Conservation (phyloP, 30 jellyfish, hydroid and myxozoan genomes). For the Rhopilema esculentum region DNA sequence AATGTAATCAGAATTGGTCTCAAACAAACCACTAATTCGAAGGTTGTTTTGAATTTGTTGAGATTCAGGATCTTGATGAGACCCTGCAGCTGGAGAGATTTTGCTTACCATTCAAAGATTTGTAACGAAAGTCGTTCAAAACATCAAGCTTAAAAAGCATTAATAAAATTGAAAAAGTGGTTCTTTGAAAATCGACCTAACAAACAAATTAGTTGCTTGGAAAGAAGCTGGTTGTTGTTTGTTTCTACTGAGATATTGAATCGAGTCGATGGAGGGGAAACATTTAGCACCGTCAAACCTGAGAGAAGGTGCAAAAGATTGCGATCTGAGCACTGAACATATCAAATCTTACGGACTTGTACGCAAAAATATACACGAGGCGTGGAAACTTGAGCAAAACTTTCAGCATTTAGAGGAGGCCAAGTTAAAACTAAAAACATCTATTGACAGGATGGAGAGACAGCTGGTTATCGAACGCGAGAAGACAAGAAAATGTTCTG, state of each 20-base stretch:
- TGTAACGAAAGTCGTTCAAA: background rate
- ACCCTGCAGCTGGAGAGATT: background rate
- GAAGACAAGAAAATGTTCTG: constrained; percentile 31
- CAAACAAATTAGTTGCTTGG: background rate
- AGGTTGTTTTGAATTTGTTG: too few species aligned
- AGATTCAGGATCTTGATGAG: background rate
- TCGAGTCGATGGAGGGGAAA: constrained; percentile 34
- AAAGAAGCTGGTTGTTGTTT: background rate
- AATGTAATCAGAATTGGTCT: too few species aligned
- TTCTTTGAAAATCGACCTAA: background rate
- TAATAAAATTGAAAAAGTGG: background rate
- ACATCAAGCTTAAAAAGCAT: background rate
- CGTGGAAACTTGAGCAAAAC: constrained; percentile 49
- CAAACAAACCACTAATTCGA: too few species aligned
- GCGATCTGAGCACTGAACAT: constrained; percentile 2
- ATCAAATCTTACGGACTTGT: constrained; percentile 21
- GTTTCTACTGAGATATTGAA: background rate
- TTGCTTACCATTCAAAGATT: background rate
- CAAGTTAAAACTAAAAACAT: background rate
- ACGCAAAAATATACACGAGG: constrained; percentile 37
- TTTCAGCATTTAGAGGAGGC: constrained; percentile 28
- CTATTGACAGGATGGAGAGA: constrained; percentile 35
- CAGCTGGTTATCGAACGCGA: constrained; percentile 22
- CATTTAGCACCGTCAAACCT: background rate
- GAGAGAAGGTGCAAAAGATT: background rate